Conservation (phyloP, 2,113 vertebrate species). For the Nesospiza acunhae region DNA sequence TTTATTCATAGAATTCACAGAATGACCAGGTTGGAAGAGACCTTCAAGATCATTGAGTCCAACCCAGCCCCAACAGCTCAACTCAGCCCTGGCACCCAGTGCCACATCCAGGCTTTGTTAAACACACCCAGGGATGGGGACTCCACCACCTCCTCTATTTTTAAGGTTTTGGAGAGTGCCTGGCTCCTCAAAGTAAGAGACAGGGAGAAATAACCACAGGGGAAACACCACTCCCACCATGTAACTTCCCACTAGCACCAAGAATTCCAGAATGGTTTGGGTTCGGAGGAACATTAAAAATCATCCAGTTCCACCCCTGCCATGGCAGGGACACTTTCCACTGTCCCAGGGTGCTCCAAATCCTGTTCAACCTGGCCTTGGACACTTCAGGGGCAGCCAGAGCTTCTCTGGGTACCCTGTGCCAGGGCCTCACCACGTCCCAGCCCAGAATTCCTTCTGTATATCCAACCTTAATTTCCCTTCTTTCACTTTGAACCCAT, state of each 20-base stretch:
- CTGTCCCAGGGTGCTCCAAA: not conserved
- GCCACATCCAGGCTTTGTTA: not conserved
- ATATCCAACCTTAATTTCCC: not conserved
- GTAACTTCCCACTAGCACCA: not conserved
- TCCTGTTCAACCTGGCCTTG: fast-evolving
- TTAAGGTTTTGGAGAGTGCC: not conserved
- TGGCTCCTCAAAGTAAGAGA: not conserved
- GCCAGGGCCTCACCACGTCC: not conserved
- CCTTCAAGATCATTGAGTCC: not conserved
- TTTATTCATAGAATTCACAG: not conserved
- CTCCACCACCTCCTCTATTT: not conserved
- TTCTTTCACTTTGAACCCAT: not conserved
- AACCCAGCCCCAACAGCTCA: not conserved
- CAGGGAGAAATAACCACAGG: not conserved
- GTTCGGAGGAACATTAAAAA: not conserved
- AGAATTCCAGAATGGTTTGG: not conserved
- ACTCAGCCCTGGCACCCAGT: not conserved
- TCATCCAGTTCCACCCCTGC: not conserved
- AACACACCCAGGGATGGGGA: not conserved
- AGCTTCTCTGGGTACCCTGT: not conserved
- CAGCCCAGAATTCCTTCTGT: fast-evolving
- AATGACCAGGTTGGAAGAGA: not conserved
- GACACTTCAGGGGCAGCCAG: not conserved
- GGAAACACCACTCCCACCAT: not conserved
- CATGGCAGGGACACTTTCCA: not conserved